A percentile compares a stretch with the other conserved stretches of the same genome.
Evolutionary conservation across 2,113 vertebrate species (phyloP).

Genomic region (Atherinomorus stipes): DNA sequence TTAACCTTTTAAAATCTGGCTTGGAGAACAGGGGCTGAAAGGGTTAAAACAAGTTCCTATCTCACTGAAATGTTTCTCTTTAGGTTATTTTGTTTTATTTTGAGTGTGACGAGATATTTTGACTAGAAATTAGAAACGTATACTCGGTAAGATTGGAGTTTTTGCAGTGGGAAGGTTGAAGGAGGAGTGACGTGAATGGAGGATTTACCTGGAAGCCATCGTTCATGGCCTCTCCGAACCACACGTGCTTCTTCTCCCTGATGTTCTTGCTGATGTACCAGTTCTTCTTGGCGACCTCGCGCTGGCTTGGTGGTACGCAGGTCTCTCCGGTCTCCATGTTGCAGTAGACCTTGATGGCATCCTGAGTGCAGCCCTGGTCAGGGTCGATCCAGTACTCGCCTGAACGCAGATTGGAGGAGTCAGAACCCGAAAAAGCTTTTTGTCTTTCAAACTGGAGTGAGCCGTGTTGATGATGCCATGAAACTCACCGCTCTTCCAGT

Average conservation of each 20-base stretch:
- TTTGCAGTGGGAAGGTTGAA: no score
- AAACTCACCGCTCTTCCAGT: constrained; percentile 96
- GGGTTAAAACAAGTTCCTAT: no score
- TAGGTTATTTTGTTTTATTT: no score
- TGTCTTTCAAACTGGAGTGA: neutral
- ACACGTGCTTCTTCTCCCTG: constrained; percentile 96
- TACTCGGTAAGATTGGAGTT: no score
- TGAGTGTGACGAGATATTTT: no score
- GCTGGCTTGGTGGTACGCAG: constrained; percentile 88
- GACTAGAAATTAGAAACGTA: no score
- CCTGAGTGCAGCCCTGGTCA: constrained; percentile 97
- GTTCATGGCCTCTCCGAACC: constrained; percentile 95
- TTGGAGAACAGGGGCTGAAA: no score
- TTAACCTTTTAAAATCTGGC: no score
- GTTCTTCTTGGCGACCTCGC: constrained; percentile 88
- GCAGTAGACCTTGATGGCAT: constrained; percentile 98
- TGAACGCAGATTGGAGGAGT: constrained; percentile 58
- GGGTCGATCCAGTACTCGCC: constrained; percentile 99
- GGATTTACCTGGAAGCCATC: constrained; percentile 92
- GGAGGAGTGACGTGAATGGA: no score
- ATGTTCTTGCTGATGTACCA: constrained; percentile 97
- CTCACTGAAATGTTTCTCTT: no score
- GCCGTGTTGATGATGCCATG: neutral
- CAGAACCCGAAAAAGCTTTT: neutral
- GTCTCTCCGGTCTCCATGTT: constrained; percentile 98